Base-by-base conservation (phyloP, 2,797 vertebrate species). In the Leucoraja ocellata region DNA sequence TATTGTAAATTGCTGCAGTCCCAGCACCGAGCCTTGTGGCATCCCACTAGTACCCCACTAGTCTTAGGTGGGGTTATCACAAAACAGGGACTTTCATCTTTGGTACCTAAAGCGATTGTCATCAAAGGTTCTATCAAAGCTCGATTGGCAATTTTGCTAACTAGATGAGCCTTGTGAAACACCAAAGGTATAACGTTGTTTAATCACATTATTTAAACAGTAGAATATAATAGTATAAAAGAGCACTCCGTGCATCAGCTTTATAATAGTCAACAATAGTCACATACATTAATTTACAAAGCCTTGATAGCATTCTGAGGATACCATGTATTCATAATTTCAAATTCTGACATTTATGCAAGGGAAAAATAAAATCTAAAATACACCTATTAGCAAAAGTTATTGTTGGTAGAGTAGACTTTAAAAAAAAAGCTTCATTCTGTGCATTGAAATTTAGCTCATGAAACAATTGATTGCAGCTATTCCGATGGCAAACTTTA, bases 341-440 rank as follows among this genome's bases (percentile, higher is more conserved):
- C 21, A 61, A 21, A 90, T 78, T n/a, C 81, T 14, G 4, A 54
- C 28, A 86, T 61, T n/a, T 86, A 32, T 68, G 63, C 61, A 95
- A 94, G n/a, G n/a, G n/a, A 95, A 96, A 94, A 36, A 36, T 28
- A 94, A 94, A 95, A 96, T 96, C 95, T 96, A 95, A 97, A 96
- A 96, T 95, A 95, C 96, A 96, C 96, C 96, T 96, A 96, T 96
- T 96, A 96, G 95, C 84, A 76, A 94, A 93, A 73, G 32, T 6
- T 21, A 10, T 21, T 68, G 14, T 73, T 91, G 39, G 9, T 39
- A 25, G 68, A 21, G 18, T 74, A 6, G 71, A 74, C 21, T 74
- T n/a, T n/a, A n/a, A 8, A 91, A 73, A 73, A 23, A 7, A 73
- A 36, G 36, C 39, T 18, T 39, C 3, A 11, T 36, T 76, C 54